Percentiles rank a stretch among this genome's conserved stretches.
Evolutionary conservation across 92 coral and sea anemone genomes (phyloP).

Genomic region (Palythoa grandis): DNA sequence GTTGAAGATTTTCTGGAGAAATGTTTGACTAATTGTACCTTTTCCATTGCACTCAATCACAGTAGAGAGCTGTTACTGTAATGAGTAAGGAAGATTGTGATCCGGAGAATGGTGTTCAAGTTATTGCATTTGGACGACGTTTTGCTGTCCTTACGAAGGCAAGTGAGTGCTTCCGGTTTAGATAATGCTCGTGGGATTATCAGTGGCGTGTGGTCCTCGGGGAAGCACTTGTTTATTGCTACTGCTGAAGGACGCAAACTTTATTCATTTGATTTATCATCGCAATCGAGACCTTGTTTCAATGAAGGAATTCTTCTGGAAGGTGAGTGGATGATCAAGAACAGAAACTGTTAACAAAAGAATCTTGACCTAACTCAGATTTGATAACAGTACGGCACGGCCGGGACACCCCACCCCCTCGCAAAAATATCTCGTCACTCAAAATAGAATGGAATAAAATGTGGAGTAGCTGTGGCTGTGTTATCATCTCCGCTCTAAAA

Average conservation of each 20-base stretch:
- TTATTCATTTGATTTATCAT: conserved; percentile 77
- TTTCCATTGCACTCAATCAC: neutral
- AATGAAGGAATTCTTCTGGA: conserved; percentile 59
- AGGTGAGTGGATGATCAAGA: conserved; percentile 38
- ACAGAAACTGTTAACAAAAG: too few relatives aligned
- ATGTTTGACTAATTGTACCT: neutral
- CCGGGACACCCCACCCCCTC: neutral
- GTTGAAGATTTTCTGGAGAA: neutral
- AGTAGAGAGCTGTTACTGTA: neutral
- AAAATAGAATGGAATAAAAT: too few relatives aligned
- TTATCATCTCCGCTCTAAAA: neutral
- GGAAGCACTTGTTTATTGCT: conserved; percentile 77
- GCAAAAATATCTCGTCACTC: neutral
- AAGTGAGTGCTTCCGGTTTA: conserved; percentile 1
- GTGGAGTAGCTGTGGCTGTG: too few relatives aligned
- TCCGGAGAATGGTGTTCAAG: conserved; percentile 3
- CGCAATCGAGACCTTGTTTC: conserved; percentile 70
- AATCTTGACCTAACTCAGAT: too few relatives aligned
- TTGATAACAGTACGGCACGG: too few relatives aligned
- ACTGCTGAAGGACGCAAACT: conserved; percentile 67
- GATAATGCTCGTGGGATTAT: conserved; percentile 2
- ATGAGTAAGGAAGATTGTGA: neutral
- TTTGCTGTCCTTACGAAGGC: conserved; percentile 6
- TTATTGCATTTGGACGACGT: conserved; percentile 23
- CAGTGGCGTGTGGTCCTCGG: conserved; percentile 78